Base-by-base conservation (phyloP, 2,888 invertebrate genomes). In the Onthophagus sagittarius region DNA sequence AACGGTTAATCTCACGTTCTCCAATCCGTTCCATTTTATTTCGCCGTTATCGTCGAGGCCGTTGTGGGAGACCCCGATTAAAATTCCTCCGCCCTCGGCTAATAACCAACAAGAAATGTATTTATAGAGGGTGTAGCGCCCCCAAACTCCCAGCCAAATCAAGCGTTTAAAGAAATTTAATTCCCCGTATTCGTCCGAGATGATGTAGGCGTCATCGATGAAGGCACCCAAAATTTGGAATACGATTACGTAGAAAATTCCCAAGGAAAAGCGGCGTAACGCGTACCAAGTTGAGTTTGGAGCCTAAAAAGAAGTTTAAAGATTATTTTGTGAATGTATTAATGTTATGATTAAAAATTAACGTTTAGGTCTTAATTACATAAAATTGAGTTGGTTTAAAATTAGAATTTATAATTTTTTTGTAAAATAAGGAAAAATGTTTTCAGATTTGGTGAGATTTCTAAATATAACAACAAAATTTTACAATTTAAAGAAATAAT, bases 71-170 rank as follows among this genome's bases (percentile, higher is more conserved):
- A 99, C 83, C 14, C 90, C 90, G 78, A 89, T 86, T 75, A 88
- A 82, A 78, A 89, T 90, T 72, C 90, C 89, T 9, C 88, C 92
- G 81, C 95, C 95, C 88, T 96, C 96, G 2, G 95, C 91, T 15
- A 99, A 87, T 65, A 98, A 87, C 98, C 98, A 99, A 82, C 94
- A 94, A 0, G 95, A 93, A 70, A 98, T 93, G 82, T 99, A 99
- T 84, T 97, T 97, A 85, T 95, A 96, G 3, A 98, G 86, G 11
- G 91, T 90, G 73, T 93, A 89, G 82, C 95, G 92, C 0, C 94
- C 96, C 95, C 96, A 98, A 0, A 95, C 79, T 0, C 94, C 94
- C 77, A 95, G 84, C 73, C 93, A 85, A 14, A 93, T 82, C 76
- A 92, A 89, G 72, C 91, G 89, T 78, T 88, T 88, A 7, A 91